Percentiles rank a stretch among this genome's conserved stretches.
These are phyloP conservation scores for Climacteris rufus DNA, from an alignment of 2,113 vertebrate genomes.

Conservation along the genomic window DNA sequence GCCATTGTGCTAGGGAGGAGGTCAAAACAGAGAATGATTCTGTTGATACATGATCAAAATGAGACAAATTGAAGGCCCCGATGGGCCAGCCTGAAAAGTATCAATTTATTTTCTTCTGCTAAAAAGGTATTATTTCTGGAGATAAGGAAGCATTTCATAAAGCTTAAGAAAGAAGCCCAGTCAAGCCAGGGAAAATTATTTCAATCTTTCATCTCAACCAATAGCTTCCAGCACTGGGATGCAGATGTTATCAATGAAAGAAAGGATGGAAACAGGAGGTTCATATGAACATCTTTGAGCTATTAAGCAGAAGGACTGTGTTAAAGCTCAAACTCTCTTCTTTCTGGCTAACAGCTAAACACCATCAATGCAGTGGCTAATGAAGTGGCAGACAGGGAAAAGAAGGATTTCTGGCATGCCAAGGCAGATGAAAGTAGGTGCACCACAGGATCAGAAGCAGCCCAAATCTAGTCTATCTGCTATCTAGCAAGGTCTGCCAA, in stretches of 20 bases:
- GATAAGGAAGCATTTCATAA: conserved; percentile 39
- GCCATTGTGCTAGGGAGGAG: neutral
- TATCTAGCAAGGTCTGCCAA: neutral
- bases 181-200: neutral
- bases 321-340: neutral
- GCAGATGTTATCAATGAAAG: conserved; percentile 11
- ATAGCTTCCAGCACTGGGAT: neutral
- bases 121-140: conserved; percentile 1
- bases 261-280: neutral
- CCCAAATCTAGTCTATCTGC: neutral
- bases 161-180: neutral
- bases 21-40: neutral
- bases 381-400: neutral
- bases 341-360: neutral
- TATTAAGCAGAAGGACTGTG: neutral
- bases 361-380: neutral
- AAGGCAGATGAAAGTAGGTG: neutral
- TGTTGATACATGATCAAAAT: neutral
- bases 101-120: neutral
- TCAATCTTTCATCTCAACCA: neutral
- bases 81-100: neutral
- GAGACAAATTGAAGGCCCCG: neutral
- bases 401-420: neutral
- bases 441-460: neutral
- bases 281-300: neutral